phyloP scores from a whole-genome alignment of 2,797 vertebrate species.

The Pteropus rufus region DNA sequence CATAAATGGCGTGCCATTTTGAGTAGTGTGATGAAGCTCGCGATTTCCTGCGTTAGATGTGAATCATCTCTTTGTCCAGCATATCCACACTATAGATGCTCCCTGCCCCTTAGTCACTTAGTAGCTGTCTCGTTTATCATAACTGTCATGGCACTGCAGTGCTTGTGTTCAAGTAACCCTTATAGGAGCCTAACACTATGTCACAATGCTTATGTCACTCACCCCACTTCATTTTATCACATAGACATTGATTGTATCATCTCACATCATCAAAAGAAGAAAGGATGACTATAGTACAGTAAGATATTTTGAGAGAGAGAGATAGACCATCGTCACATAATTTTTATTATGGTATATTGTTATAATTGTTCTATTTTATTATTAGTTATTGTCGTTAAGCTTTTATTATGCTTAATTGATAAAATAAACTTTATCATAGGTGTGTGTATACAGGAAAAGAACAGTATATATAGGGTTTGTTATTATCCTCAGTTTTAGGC shows the following conservation, averaged over 20 bases:
- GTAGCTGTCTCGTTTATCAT: neutral
- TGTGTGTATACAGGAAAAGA: neutral
- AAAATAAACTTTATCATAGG: neutral
- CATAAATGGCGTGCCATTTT: neutral
- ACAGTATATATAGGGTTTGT: neutral
- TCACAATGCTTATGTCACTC: neutral
- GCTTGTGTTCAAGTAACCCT: neutral
- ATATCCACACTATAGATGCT: neutral
- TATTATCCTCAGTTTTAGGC: neutral
- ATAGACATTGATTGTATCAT: neutral
- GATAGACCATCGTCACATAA: neutral
- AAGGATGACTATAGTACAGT: neutral
- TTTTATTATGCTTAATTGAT: neutral
- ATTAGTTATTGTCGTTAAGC: neutral
- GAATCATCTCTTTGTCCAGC: neutral
- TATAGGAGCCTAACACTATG: neutral
- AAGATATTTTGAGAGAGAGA: neutral
- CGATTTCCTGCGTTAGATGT: neutral
- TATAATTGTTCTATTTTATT: neutral
- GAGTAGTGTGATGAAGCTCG: neutral
- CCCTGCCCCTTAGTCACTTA: neutral
- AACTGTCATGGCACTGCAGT: no score
- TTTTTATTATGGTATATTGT: neutral
- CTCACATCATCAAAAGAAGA: neutral
- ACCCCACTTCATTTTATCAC: neutral